Conservation (phyloP, 1,140 invertebrate species). For the Brachionus koreanus region DNA sequence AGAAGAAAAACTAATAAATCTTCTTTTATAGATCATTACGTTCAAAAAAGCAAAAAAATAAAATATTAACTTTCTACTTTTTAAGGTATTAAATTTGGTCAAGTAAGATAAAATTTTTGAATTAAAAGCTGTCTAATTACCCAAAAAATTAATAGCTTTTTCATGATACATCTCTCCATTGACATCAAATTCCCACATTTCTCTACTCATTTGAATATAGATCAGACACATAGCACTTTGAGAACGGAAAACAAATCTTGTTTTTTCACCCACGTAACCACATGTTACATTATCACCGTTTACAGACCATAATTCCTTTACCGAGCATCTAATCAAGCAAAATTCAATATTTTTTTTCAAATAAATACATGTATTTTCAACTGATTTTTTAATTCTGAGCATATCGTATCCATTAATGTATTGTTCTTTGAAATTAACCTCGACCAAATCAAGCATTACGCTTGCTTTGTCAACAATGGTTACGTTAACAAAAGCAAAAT, state of each 20-base stretch:
- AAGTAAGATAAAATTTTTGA: neutral
- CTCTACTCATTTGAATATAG: conserved; percentile 97
- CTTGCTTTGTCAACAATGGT: conserved; percentile 52
- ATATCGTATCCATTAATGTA: conserved; percentile 96
- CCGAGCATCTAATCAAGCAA: neutral
- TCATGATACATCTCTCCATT: conserved; percentile 94
- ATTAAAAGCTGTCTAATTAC: neutral
- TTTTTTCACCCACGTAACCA: conserved; percentile 18
- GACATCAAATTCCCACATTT: conserved; percentile 99
- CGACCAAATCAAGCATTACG: conserved; percentile 89
- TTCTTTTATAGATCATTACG: too few species aligned
- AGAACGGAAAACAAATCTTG: conserved; percentile 81
- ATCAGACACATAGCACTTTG: conserved; percentile 90
- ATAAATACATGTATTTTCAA: conserved; percentile 27
- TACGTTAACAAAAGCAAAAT: neutral
- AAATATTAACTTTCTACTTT: neutral
- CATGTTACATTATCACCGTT: neutral
- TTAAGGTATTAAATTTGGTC: neutral
- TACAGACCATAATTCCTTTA: neutral
- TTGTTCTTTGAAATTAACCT: conserved; percentile 94
- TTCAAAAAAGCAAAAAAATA: neutral
- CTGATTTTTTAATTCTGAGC: conserved; percentile 82
- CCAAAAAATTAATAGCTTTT: conserved; percentile 63
- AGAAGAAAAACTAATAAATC: too few species aligned
- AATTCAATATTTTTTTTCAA: conserved; percentile 34